Evolutionary conservation across 2,113 vertebrate genomes (phyloP).

Genomic region (Siniperca knerii): DNA sequence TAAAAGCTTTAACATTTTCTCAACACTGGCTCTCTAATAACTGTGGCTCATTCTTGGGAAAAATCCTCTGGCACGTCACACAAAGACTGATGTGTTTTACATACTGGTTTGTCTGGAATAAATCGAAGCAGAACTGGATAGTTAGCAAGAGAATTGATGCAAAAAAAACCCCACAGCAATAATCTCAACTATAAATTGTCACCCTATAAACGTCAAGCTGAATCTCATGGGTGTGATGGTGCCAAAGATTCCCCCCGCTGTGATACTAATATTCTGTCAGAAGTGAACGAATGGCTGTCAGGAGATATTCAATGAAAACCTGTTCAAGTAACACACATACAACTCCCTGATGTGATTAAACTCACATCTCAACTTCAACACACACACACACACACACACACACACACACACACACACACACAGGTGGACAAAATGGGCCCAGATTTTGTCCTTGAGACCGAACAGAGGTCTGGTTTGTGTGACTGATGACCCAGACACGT

Average conservation of each 20-base stretch:
- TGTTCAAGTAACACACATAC: constrained; percentile 45
- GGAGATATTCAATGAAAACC: constrained; percentile 43
- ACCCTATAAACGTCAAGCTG: constrained; percentile 46
- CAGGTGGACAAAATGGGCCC: constrained; percentile 15
- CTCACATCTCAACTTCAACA: constrained; percentile 17
- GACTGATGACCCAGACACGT: constrained; percentile 47
- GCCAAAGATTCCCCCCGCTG: constrained; percentile 22
- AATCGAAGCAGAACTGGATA: constrained; percentile 1
- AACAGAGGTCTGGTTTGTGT: constrained; percentile 37
- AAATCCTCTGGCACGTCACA: constrained; percentile 8
- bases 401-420: background rate
- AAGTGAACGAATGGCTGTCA: constrained; percentile 43
- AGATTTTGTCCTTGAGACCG: constrained; percentile 56
- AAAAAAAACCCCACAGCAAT: constrained; percentile 11
- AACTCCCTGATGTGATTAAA: constrained; percentile 44
- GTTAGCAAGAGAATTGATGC: constrained; percentile 3
- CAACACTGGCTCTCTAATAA: background rate
- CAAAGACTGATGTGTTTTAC: constrained; percentile 28
- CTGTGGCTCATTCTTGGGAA: constrained; percentile 3
- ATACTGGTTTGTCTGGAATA: constrained; percentile 31
- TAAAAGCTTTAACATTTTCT: constrained; percentile 23
- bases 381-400: constrained; percentile 3
- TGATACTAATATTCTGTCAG: constrained; percentile 38
- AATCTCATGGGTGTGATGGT: constrained; percentile 42
- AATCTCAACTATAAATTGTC: constrained; percentile 45